These are phyloP conservation scores for Lanistes nyassanus DNA, from an alignment of 1,140 invertebrate species.

Conservation along the genomic window DNA sequence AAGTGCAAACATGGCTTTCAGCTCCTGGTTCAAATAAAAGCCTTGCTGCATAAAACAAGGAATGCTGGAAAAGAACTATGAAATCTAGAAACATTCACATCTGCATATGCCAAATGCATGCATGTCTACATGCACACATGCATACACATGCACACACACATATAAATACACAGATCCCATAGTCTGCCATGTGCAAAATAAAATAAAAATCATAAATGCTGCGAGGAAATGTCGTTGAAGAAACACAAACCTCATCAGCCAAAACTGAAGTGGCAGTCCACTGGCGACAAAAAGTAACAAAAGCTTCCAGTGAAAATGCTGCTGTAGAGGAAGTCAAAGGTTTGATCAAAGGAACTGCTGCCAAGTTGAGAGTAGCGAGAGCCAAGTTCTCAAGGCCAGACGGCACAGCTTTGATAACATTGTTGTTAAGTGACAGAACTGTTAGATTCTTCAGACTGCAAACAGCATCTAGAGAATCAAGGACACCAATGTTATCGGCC, in stretches of 20 bases:
- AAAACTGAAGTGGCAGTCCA: no score
- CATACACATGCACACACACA: no score
- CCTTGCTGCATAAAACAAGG: no score
- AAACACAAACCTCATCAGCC: no score
- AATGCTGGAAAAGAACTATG: no score
- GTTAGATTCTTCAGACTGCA: conserved; percentile 36
- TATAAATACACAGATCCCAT: no score
- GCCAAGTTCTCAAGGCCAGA: conserved; percentile 9
- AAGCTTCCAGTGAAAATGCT: background rate
- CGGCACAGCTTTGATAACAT: conserved; percentile 32
- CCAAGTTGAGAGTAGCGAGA: conserved; percentile 38
- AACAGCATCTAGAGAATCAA: conserved; percentile 32
- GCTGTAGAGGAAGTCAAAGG: background rate
- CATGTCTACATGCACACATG: no score
- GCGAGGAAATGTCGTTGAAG: background rate
- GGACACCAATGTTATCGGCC: conserved; percentile 50
- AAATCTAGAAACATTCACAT: no score
- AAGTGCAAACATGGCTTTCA: no score
- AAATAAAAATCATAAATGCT: background rate
- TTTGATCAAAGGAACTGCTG: conserved; percentile 35
- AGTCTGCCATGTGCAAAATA: no score
- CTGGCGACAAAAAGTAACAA: background rate
- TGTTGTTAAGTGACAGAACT: conserved; percentile 36
- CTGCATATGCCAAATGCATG: no score
- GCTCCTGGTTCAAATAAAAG: no score